phyloP scores from a whole-genome alignment of 2,113 vertebrate species.

The Ellobius talpinus region DNA sequence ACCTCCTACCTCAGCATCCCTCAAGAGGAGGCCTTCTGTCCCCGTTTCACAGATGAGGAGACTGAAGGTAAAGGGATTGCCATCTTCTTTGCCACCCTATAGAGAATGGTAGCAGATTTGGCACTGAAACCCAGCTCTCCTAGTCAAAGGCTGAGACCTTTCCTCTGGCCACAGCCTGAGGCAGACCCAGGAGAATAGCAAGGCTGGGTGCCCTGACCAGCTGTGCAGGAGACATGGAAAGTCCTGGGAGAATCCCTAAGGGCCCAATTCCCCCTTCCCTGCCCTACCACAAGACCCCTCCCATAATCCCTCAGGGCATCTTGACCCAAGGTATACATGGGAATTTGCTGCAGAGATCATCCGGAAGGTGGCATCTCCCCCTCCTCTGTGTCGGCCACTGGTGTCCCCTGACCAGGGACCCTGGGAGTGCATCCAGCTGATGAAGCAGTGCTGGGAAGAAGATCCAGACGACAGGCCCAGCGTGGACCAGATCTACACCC shows the following conservation, averaged over 20 bases:
- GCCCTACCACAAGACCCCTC: background rate
- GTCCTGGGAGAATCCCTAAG: rapidly evolving
- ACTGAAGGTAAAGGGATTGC: background rate
- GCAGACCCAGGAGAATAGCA: background rate
- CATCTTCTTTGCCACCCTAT: background rate
- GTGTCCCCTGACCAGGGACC: constrained; percentile 93
- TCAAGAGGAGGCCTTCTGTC: background rate
- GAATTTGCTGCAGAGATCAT: constrained; percentile 91
- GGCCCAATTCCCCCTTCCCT: background rate
- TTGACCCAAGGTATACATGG: rapidly evolving
- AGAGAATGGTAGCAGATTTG: background rate
- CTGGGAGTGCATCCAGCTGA: constrained; percentile 93
- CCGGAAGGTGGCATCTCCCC: constrained; percentile 92
- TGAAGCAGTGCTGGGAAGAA: constrained; percentile 97
- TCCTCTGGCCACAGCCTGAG: background rate
- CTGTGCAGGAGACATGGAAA: background rate
- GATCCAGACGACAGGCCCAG: constrained; percentile 90
- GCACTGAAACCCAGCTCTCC: background rate
- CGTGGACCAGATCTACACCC: constrained; percentile 93
- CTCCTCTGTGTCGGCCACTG: constrained; percentile 91
- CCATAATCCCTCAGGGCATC: background rate
- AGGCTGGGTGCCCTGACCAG: background rate
- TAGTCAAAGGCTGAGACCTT: background rate
- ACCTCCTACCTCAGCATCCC: background rate
- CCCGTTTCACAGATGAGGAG: background rate